phyloP scores from a whole-genome alignment of 1,140 invertebrate species.

The Panagrolaimus sp. region DNA sequence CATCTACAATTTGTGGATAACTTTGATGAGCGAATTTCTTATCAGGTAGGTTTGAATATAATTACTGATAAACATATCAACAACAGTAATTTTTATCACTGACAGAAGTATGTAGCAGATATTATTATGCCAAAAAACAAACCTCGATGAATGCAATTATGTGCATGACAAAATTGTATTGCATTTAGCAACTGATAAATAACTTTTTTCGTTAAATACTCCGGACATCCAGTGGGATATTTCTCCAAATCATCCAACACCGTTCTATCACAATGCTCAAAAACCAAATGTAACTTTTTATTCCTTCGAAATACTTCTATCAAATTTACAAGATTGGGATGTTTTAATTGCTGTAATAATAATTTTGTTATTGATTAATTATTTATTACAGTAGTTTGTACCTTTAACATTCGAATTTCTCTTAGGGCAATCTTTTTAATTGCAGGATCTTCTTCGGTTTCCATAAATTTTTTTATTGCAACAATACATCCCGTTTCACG shows the following conservation, averaged over 20 bases:
- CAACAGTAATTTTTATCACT: slow-evolving; percentile 17
- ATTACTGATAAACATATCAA: not conserved
- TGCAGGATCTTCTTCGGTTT: slow-evolving; percentile 94
- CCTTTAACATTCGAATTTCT: slow-evolving; percentile 94
- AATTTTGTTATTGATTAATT: not conserved
- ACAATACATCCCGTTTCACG: slow-evolving; percentile 88
- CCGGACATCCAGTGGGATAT: slow-evolving; percentile 76
- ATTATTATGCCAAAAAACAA: not conserved
- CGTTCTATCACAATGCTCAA: slow-evolving; percentile 96
- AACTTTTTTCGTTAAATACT: slow-evolving; percentile 79
- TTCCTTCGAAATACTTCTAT: slow-evolving; percentile 95
- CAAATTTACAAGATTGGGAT: slow-evolving; percentile 92
- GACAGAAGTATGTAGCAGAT: not conserved
- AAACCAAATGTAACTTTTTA: slow-evolving; percentile 89
- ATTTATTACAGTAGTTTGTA: slow-evolving; percentile 57
- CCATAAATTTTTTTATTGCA: slow-evolving; percentile 96
- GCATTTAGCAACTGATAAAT: slow-evolving; percentile 90
- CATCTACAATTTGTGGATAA: slow-evolving; percentile 66
- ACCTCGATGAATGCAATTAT: slow-evolving; percentile 65
- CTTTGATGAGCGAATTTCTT: no score
- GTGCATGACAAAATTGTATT: slow-evolving; percentile 87
- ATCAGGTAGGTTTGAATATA: not conserved
- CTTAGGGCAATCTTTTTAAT: slow-evolving; percentile 95
- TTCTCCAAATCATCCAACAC: slow-evolving; percentile 91
- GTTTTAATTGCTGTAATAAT: slow-evolving; percentile 82